phyloP scores from a whole-genome alignment of 2,113 vertebrate species.

The Callorhinus ursinus region DNA sequence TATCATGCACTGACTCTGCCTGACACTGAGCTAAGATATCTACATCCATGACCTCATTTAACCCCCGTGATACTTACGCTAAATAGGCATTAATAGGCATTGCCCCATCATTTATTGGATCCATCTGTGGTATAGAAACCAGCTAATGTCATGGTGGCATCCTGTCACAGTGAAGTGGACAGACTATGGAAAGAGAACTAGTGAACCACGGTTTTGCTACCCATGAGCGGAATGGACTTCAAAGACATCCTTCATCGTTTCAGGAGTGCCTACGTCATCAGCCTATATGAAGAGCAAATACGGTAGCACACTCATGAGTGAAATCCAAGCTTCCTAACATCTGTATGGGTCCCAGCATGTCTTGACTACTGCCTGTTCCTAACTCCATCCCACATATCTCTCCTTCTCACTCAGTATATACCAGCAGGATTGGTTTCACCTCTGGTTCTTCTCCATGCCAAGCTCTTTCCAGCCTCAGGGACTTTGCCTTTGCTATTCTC shows the following conservation, averaged over 20 bases:
- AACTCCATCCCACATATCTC: neutral
- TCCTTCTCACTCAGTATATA: neutral
- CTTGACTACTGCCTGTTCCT: neutral
- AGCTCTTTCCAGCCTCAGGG: too few species aligned
- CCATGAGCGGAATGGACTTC: neutral
- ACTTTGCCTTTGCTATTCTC: neutral
- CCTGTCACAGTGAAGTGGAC: accelerated
- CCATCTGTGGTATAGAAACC: neutral
- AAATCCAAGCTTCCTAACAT: neutral
- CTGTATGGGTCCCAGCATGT: neutral
- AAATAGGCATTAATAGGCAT: too few species aligned
- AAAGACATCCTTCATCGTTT: neutral
- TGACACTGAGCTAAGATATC: neutral
- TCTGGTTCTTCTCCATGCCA: neutral
- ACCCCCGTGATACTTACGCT: neutral
- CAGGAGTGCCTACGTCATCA: neutral
- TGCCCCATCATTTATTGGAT: too few species aligned
- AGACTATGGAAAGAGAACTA: neutral
- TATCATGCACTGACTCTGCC: neutral
- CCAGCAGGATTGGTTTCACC: accelerated
- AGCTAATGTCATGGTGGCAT: neutral
- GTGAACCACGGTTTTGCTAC: neutral
- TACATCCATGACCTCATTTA: neutral
- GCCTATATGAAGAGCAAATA: neutral
- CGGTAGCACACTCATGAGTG: neutral